A percentile compares a stretch with the other conserved stretches of the same genome.
Conservation (phyloP, 2,888 invertebrate genomes). For the Anorthoa munda region DNA sequence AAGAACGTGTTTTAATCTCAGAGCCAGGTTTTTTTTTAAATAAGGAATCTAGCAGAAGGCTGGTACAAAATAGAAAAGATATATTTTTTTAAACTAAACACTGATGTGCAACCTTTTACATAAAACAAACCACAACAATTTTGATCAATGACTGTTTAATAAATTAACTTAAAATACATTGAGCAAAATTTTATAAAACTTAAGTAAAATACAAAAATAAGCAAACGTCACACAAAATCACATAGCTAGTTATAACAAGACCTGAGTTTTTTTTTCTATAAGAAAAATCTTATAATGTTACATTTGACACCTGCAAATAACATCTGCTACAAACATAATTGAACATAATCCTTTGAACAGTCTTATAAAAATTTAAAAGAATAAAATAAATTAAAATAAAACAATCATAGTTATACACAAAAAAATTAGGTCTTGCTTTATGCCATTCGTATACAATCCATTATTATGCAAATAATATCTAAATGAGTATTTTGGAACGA, state of each 20-base stretch:
- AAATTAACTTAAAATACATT: conserved; percentile 69
- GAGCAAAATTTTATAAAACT: conserved; percentile 68
- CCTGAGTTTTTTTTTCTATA: neutral
- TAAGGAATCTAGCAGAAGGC: neutral
- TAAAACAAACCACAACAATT: conserved; percentile 37
- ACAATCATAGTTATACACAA: neutral
- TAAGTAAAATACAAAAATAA: conserved; percentile 37
- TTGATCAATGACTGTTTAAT: conserved; percentile 62
- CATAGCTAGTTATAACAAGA: conserved; percentile 15
- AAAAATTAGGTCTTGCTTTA: conserved; percentile 63
- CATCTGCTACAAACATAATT: conserved; percentile 24
- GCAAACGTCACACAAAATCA: conserved; percentile 40
- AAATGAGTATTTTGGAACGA: conserved; percentile 28
- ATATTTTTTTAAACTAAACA: neutral
- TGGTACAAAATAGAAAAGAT: neutral
- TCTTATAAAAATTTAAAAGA: conserved; percentile 38
- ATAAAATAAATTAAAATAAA: conserved; percentile 19
- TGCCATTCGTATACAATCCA: conserved; percentile 70
- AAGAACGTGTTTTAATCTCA: no score
- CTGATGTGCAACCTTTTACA: conserved; percentile 52
- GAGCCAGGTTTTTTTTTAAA: neutral
- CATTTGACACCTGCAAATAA: conserved; percentile 23
- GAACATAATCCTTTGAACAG: conserved; percentile 43
- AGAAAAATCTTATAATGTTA: neutral
- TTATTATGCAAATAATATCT: conserved; percentile 53